A percentile compares a stretch with the other conserved stretches of the same genome.
Conservation (phyloP, 53 echinoderm and acorn worm genomes). For the Actinopyga echinites region DNA sequence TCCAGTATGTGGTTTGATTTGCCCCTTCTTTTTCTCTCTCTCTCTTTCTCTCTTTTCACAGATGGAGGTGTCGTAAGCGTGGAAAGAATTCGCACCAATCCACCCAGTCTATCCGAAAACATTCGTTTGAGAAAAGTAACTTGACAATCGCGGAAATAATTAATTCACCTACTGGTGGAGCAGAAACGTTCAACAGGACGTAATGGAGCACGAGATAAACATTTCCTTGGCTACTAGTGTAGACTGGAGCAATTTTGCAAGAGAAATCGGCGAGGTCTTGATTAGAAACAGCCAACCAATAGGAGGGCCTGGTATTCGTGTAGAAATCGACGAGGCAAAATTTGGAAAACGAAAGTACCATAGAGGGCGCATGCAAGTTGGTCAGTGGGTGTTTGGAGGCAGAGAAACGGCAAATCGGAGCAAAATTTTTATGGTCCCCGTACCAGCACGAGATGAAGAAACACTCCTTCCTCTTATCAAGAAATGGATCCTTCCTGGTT, state of each 20-base stretch:
- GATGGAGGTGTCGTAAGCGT: neutral
- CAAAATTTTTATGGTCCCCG: constrained; percentile 49
- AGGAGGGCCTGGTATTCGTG: constrained; percentile 4
- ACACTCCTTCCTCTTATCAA: constrained; percentile 48
- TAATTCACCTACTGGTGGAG: constrained; percentile 56
- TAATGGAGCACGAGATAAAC: constrained; percentile 33
- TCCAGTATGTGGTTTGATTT: no score
- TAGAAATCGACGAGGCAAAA: constrained; percentile 37
- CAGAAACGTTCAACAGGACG: constrained; percentile 1
- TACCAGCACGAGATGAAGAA: constrained; percentile 4
- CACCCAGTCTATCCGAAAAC: constrained; percentile 1
- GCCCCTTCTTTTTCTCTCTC: no score
- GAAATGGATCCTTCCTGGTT: constrained; percentile 35
- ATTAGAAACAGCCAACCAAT: constrained; percentile 2
- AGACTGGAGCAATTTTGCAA: constrained; percentile 55
- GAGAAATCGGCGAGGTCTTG: constrained; percentile 38
- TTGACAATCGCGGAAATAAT: constrained; percentile 30
- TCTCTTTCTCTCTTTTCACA: no score
- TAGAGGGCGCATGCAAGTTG: neutral
- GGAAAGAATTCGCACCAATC: neutral
- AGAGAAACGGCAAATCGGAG: constrained; percentile 29
- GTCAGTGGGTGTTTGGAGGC: constrained; percentile 61
- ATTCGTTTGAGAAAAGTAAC: constrained; percentile 49
- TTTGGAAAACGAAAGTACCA: constrained; percentile 22
- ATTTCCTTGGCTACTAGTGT: constrained; percentile 34